Evolutionary conservation across 2,113 vertebrate species (phyloP).

Genomic region (Australoheros scitulus): DNA sequence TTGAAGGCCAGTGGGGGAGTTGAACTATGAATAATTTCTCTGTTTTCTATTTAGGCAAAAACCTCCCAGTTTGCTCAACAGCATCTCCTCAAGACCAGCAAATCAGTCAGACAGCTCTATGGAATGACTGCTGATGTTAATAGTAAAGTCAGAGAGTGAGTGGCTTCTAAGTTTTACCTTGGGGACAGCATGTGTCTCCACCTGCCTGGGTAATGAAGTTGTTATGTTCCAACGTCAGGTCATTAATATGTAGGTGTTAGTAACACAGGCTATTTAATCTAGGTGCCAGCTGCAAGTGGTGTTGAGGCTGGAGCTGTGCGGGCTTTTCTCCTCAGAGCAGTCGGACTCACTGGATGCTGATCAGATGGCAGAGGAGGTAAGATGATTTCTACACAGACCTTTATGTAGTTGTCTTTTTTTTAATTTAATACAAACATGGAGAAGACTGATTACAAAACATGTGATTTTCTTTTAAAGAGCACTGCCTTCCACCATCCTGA

Average conservation of each 20-base stretch:
- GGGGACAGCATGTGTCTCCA: neutral
- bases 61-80: constrained; percentile 77
- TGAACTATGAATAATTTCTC: neutral
- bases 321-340: constrained; percentile 74
- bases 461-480: neutral
- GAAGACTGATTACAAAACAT: neutral
- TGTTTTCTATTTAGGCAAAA: constrained; percentile 69
- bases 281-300: constrained; percentile 91
- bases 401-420: neutral
- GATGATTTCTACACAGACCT: neutral
- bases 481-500: neutral
- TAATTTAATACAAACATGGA: neutral
- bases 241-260: neutral
- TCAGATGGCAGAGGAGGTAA: constrained; percentile 88
- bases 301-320: constrained; percentile 88
- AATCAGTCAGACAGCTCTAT: constrained; percentile 85
- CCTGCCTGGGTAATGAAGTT: neutral
- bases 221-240: neutral
- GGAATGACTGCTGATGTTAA: constrained; percentile 73
- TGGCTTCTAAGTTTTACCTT: constrained; percentile 7
- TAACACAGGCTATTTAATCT: neutral
- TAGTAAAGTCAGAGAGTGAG: constrained; percentile 92
- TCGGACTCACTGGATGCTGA: constrained; percentile 76
- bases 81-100: constrained; percentile 86
- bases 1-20: neutral